Conservation (phyloP, 1,140 invertebrate genomes). For the Carposina sasakii region DNA sequence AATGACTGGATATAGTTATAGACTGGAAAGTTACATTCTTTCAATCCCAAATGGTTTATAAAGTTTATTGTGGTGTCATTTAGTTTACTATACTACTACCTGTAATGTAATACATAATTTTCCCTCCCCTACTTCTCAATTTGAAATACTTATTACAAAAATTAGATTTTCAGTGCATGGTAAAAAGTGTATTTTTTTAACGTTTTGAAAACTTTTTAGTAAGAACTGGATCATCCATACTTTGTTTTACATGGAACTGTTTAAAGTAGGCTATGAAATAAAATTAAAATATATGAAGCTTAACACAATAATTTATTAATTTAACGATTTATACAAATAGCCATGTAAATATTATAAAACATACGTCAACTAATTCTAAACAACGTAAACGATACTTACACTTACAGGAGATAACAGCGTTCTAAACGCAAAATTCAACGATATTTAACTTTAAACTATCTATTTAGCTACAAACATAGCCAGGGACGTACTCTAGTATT, state of each 20-base stretch:
- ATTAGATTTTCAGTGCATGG: no score
- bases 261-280: constrained; percentile 3
- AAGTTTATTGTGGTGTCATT: no score
- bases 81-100: no score
- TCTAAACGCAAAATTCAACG: constrained; percentile 65
- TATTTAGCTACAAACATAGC: constrained; percentile 28
- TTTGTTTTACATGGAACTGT: no score
- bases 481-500: constrained; percentile 70
- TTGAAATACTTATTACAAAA: no score
- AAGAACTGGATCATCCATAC: no score
- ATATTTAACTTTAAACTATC: constrained; percentile 51
- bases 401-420: constrained; percentile 48
- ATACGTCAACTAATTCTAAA: constrained; percentile 49
- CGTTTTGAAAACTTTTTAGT: no score
- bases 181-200: no score
- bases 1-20: no score
- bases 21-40: no score
- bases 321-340: constrained; percentile 66
- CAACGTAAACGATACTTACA: constrained; percentile 51
- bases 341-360: constrained; percentile 66
- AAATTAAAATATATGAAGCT: constrained; percentile 34
- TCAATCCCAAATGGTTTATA: no score
- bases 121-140: not conserved
- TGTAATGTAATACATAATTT: no score
- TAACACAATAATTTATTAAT: constrained; percentile 64